Evolutionary conservation across 2,113 vertebrate genomes (phyloP).

Genomic region (Salvelinus sp.): DNA sequence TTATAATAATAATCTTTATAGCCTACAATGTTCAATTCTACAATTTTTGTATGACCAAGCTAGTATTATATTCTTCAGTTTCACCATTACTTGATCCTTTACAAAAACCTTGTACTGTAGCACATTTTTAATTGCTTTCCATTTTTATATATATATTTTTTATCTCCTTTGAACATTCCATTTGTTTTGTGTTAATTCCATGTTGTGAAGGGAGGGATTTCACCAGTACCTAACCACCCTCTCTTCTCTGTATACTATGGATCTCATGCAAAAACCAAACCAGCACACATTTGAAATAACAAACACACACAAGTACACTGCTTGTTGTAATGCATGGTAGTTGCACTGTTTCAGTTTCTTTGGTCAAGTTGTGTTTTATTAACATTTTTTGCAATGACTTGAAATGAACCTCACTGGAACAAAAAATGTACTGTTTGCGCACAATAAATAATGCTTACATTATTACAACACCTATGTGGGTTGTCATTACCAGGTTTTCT

Average conservation of each 20-base stretch:
- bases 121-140: not conserved
- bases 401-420: conserved; percentile 44
- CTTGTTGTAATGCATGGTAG: conserved; percentile 33
- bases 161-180: not conserved
- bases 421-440: conserved; percentile 40
- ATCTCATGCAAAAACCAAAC: conserved; percentile 44
- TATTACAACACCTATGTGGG: not conserved
- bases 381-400: not conserved
- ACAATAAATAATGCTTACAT: conserved; percentile 52
- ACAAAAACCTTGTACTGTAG: not conserved
- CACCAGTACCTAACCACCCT: conserved; percentile 5
- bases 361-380: conserved; percentile 27
- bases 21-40: not conserved
- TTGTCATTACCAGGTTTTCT: not conserved
- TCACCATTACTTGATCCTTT: not conserved
- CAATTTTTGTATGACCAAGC: not conserved
- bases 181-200: conserved; percentile 32
- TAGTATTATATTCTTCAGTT: not conserved
- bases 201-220: not conserved
- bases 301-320: conserved; percentile 14
- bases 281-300: conserved; percentile 37
- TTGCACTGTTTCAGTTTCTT: conserved; percentile 38
- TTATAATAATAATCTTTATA: not conserved
- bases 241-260: not conserved
- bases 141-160: not conserved